phyloP scores from a whole-genome alignment of 2,113 vertebrate genomes.

The Colaptes auratus region DNA sequence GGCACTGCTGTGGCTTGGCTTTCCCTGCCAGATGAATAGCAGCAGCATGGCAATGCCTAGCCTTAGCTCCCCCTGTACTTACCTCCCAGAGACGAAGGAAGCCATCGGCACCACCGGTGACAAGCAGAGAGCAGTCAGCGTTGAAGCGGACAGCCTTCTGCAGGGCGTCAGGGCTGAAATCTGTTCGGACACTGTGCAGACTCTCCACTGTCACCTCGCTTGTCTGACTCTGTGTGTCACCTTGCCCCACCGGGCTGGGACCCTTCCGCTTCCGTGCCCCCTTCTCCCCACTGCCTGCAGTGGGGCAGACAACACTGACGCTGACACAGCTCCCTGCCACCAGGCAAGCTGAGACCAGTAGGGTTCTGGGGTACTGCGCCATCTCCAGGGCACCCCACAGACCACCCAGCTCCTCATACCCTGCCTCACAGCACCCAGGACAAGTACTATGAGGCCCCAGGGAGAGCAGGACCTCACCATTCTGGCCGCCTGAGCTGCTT shows the following conservation, averaged over 20 bases:
- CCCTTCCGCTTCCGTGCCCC: conserved; percentile 61
- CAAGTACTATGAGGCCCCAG: too few species aligned
- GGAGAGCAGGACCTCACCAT: conserved; percentile 62
- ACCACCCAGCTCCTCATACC: too few species aligned
- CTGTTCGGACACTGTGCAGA: conserved; percentile 83
- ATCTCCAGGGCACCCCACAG: too few species aligned
- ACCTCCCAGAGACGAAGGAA: conserved; percentile 92
- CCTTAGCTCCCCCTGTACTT: background rate
- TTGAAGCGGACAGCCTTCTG: conserved; percentile 92
- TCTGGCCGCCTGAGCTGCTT: background rate
- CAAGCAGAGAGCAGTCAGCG: conserved; percentile 80
- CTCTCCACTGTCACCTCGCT: conserved; percentile 76
- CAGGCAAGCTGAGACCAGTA: background rate
- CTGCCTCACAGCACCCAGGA: background rate
- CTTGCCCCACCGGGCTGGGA: background rate
- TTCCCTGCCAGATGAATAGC: rapidly evolving
- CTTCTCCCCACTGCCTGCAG: conserved; percentile 64
- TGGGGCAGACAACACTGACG: background rate
- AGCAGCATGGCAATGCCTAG: rapidly evolving
- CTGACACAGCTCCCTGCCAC: rapidly evolving
- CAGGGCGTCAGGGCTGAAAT: conserved; percentile 86
- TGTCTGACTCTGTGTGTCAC: conserved; percentile 63
- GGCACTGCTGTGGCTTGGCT: too few species aligned
- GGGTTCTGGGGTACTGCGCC: too few species aligned
- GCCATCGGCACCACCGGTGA: conserved; percentile 90